Evolutionary conservation across 1,140 invertebrate species (phyloP), one percentile per base, ranked within the genome.

Genomic region (Magallana ariakensis): DNA sequence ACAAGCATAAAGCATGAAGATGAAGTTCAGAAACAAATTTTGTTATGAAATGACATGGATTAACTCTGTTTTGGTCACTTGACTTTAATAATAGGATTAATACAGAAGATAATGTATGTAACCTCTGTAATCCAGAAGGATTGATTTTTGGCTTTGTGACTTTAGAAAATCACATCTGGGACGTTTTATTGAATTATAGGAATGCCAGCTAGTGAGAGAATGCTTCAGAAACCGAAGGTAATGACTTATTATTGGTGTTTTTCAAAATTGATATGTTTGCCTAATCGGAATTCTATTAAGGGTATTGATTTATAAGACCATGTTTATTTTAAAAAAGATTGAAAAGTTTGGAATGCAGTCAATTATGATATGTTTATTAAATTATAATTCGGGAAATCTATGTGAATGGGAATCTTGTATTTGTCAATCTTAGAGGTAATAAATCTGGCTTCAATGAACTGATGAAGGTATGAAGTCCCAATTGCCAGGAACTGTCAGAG

Each of bases 91-190:
- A 70, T 70, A 26, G 66, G 66, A 70, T 70, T 70, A 70, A 70
- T 22, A 26, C 19, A 26, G 22, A 26, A 70, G 66, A 70, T 70
- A 70, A 70, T 70, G 66, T 22, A 19, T 70, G n/a, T 22, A 22
- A 70, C 66, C 1, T 70, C 22, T 22, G 22, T 70, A 70, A 70
- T 70, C 66, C 19, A 19, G 8, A 70, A 11, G 22, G 66, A 70
- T 70, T 70, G 66, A 70, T 70, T 70, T 70, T 33, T 70, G 22
- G 19, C 19, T 70, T 70, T 19, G 66, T 70, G 66, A 70, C 66
- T 70, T 70, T 70, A 70, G 66, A 70, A 19, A 70, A 70, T 70
- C 66, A 26, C 66, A 70, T 70, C 66, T 70, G 66, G 66, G 66
- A 70, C 66, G 66, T 22, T 70, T 70, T 22, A 70, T 70, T 70